Evolutionary conservation across 2,888 invertebrate genomes (phyloP), one percentile per base, ranked within the genome.

Genomic region (Ectropis crepuscularia): DNA sequence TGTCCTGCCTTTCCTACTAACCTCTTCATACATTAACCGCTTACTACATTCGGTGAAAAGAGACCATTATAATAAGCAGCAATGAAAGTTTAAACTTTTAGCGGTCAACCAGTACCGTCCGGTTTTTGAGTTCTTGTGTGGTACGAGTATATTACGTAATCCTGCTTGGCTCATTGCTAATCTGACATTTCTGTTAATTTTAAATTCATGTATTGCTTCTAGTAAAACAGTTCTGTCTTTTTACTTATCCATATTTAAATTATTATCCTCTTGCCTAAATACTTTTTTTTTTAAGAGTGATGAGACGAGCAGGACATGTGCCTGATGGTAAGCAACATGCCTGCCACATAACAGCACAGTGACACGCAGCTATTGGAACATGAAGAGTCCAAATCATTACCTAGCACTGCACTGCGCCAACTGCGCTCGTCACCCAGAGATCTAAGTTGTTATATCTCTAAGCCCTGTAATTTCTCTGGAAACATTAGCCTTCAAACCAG

Each of bases 21-120:
- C 36, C 59, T 55, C 54, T 63, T 59, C 38, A 61, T 63, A 61
- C 65, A 47, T 59, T 46, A 57, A 50, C 51, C 10, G 42, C 12
- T 47, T 45, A 39, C 63, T 57, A 38, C 50, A 50, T 61, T 46
- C 16, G 36, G 51, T 48, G 46, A 46, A 58, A 53, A 42, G 57
- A 57, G 38, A 43, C 45, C 9, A 53, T 61, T 53, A 51, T 48
- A 11, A 36, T 51, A 61, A 62, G 53, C 57, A 46, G 50, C 57
- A 57, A 50, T 62, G 53, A 49, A 60, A 39, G 37, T 45, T 49
- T 4, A 61, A 53, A 38, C 53, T 63, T 63, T 50, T 55, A 28
- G 61, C 49, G 54, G 48, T 43, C 45, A 61, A 39, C 53, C 8
- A 5, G 45, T 41, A 45, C 12, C 12, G 16, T 53, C 62, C 51